A percentile compares a stretch with the other conserved stretches of the same genome.
phyloP scores from a whole-genome alignment of 1,140 invertebrate genomes.

The Heliothis virescens region DNA sequence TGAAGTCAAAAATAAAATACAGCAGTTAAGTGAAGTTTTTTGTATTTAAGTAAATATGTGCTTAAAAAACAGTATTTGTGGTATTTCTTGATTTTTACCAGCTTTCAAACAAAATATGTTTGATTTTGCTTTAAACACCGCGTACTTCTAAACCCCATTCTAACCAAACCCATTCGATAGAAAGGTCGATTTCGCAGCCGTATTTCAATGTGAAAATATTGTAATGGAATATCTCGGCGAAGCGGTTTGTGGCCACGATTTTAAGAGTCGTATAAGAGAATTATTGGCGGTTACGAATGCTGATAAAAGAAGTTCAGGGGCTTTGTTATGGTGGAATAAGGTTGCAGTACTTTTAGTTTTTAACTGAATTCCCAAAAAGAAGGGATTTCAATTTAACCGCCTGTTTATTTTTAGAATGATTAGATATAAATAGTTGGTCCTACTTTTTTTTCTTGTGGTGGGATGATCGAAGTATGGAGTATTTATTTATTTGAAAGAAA shows the following conservation, averaged over 20 bases:
- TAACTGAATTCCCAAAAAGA: no score
- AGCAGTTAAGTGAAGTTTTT: no score
- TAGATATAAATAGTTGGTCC: background rate
- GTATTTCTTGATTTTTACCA: background rate
- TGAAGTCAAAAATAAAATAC: no score
- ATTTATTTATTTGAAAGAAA: no score
- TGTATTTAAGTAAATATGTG: no score
- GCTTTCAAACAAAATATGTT: background rate
- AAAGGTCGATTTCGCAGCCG: conserved; percentile 36
- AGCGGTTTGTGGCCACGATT: conserved; percentile 46
- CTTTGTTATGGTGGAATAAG: background rate
- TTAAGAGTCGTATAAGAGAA: conserved; percentile 56
- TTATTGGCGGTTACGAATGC: conserved; percentile 46
- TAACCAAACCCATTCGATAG: conserved; percentile 10
- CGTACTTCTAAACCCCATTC: conserved; percentile 9
- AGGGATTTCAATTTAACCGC: no score
- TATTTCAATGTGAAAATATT: conserved; percentile 57
- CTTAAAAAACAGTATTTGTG: no score
- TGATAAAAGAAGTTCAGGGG: conserved; percentile 47
- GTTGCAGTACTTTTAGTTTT: background rate
- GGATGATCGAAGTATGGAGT: no score
- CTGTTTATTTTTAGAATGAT: no score
- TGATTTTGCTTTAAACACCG: background rate
- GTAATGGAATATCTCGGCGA: conserved; percentile 51
- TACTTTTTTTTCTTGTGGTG: background rate